A percentile compares a stretch with the other conserved stretches of the same genome.
These are phyloP conservation scores for Tryphoninae sp. DNA, from an alignment of 2,888 invertebrate genomes.

Conservation along the genomic window DNA sequence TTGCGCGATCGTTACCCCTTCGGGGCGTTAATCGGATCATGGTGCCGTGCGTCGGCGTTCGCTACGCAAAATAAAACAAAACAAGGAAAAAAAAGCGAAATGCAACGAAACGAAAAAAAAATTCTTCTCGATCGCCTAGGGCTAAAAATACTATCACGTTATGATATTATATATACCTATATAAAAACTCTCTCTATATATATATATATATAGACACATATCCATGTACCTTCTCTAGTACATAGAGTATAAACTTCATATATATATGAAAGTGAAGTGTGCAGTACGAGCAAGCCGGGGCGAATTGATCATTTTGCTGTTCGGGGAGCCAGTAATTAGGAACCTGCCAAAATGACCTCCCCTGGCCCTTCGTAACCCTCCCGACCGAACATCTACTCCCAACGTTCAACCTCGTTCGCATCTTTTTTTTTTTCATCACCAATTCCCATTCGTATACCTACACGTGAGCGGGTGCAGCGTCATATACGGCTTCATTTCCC, in stretches of 20 bases:
- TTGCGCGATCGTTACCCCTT: slow-evolving; percentile 56
- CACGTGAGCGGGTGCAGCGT: slow-evolving; percentile 12
- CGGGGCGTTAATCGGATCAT: slow-evolving; percentile 55
- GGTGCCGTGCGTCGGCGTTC: slow-evolving; percentile 40
- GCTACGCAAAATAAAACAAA: slow-evolving; percentile 44
- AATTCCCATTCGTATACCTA: not conserved
- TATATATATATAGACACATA: not conserved
- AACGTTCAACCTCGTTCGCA: not conserved
- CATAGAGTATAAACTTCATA: not conserved
- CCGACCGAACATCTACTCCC: slow-evolving; percentile 6
- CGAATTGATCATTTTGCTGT: slow-evolving; percentile 62
- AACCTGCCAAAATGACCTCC: slow-evolving; percentile 49
- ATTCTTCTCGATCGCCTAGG: not conserved
- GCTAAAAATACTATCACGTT: slow-evolving; percentile 18
- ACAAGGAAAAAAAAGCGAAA: slow-evolving; percentile 13
- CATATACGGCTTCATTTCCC: slow-evolving; percentile 59
- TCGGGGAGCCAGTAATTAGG: slow-evolving; percentile 58
- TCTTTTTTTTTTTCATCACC: slow-evolving; percentile 14
- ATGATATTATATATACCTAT: not conserved
- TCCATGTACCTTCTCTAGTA: not conserved
- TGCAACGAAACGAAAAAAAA: slow-evolving; percentile 9
- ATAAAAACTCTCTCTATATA: not conserved
- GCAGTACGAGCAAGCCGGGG: slow-evolving; percentile 53
- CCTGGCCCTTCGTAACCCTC: slow-evolving; percentile 9
- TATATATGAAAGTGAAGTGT: not conserved